Conservation (phyloP, 2,113 vertebrate genomes). For the Sclerurus mexicanus region DNA sequence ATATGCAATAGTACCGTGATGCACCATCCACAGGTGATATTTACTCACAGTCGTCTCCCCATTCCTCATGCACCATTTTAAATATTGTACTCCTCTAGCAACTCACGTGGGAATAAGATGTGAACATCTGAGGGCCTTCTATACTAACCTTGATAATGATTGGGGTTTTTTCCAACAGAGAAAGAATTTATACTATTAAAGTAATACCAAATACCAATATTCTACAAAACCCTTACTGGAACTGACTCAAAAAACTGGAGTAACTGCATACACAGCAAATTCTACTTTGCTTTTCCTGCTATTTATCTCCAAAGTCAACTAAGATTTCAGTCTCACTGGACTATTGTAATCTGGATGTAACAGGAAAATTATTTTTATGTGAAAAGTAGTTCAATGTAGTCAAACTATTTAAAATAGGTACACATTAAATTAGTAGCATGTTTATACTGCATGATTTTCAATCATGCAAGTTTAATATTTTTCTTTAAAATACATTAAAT, state of each 20-base stretch:
- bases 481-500: background rate
- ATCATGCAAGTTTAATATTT: background rate
- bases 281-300: background rate
- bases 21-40: background rate
- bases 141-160: background rate
- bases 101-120: background rate
- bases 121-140: background rate
- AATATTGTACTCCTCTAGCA: background rate
- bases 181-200: background rate
- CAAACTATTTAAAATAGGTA: background rate
- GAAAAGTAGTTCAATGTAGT: background rate
- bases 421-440: background rate
- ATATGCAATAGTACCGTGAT: background rate
- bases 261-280: background rate
- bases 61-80: background rate
- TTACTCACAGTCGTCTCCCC: background rate
- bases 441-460: background rate
- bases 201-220: background rate
- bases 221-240: background rate
- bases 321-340: background rate
- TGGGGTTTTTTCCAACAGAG: accelerated
- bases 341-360: background rate
- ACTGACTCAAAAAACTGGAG: accelerated
- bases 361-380: background rate
- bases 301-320: background rate